Percentiles rank a stretch among this genome's conserved stretches.
These are phyloP conservation scores for Apistogramma diplotaenia DNA, from an alignment of 2,113 vertebrate species.

Conservation along the genomic window DNA sequence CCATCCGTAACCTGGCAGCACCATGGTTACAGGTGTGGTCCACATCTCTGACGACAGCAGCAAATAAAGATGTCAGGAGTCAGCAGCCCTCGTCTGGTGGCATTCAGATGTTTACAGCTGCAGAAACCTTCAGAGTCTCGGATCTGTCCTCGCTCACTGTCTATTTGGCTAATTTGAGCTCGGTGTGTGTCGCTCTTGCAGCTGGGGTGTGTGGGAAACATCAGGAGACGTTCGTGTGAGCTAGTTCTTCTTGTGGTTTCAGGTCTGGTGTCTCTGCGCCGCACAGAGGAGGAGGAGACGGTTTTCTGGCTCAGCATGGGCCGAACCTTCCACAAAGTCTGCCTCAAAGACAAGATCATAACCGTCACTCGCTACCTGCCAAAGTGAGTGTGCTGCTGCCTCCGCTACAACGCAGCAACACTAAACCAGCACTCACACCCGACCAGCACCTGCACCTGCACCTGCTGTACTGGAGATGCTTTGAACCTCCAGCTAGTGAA, in stretches of 20 bases:
- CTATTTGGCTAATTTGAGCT: too few relatives aligned
- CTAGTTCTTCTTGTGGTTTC: not conserved
- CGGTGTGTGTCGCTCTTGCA: not conserved
- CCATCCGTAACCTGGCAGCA: not conserved
- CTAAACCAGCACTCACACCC: not conserved
- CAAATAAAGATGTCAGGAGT: not conserved
- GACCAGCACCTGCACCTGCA: too few relatives aligned
- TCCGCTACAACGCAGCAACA: too few relatives aligned
- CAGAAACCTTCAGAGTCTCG: too few relatives aligned
- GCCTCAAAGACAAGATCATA: slow-evolving; percentile 96
- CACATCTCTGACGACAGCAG: not conserved
- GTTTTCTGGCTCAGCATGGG: slow-evolving; percentile 98
- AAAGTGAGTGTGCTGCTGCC: slow-evolving; percentile 95
- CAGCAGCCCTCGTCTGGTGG: too few relatives aligned
- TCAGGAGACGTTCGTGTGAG: not conserved
- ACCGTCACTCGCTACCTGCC: slow-evolving; percentile 96
- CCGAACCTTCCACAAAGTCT: slow-evolving; percentile 96
- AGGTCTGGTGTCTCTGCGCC: slow-evolving; percentile 92
- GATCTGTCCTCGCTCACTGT: too few relatives aligned
- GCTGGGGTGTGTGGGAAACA: not conserved
- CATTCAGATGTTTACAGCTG: not conserved
- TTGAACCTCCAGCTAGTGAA: too few relatives aligned
- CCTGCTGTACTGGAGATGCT: too few relatives aligned
- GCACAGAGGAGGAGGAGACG: slow-evolving; percentile 87
- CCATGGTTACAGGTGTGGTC: not conserved